Evolutionary conservation across 2,888 invertebrate genomes (phyloP), one percentile per base, ranked within the genome.

Genomic region (Alloscopus bannaensis): DNA sequence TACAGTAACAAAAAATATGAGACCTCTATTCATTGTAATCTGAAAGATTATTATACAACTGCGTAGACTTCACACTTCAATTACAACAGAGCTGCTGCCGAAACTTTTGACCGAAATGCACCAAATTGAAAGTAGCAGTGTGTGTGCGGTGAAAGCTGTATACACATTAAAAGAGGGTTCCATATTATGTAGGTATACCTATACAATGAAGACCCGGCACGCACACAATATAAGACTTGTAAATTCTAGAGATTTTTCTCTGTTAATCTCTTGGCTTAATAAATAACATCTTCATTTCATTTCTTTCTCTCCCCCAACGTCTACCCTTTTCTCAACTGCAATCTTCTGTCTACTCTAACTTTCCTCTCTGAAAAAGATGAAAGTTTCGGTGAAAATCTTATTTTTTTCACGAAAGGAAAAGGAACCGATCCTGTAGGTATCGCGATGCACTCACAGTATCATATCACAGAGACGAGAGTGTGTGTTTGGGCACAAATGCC

Each of bases 211-310:
- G 47, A n/a, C 47, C 8, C 18, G n/a, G 3, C 8, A 47, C 11
- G n/a, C 47, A 6, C 47, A 60, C 24, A 18, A 22, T 31, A 60
- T 20, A 64, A 24, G 11, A 40, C 40, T 50, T 66, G 65, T 75
- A 75, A 75, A 75, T 70, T 78, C 77, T 13, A 36, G 52, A 47
- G 52, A 55, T 50, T 68, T 60, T 77, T 71, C 77, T 65, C 77
- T 65, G 70, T 78, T 78, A 78, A 78, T 78, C 77, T 78, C 70
- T 29, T 31, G 47, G 71, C 71, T 72, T 79, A 72, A 79, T 79
- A 79, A 72, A 79, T 71, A 79, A 79, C 71, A 60, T 65, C 72
- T 68, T 79, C 71, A 68, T 71, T 78, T 78, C 70, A 62, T 65
- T 64, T 31, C 47, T 18, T 36, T 65, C 6, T 29, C 65, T 55